Evolutionary conservation across 2,888 invertebrate genomes (phyloP), one percentile per base, ranked within the genome.

Genomic region (Trichogramma evanescens): DNA sequence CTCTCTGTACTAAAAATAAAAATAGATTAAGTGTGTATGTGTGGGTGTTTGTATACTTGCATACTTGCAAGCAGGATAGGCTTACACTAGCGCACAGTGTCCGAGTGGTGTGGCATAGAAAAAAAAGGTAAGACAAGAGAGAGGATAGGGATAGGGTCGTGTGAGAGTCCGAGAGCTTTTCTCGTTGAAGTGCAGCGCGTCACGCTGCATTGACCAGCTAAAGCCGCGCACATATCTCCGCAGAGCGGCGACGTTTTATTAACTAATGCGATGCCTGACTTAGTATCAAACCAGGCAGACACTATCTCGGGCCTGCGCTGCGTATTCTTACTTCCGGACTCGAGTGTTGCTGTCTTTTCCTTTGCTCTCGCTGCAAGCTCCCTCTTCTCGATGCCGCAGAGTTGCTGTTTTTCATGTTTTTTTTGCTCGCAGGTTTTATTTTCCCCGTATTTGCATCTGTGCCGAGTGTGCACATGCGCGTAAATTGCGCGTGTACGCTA

Each of bases 201-300:
- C 67, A 70, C 69, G 68, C 67, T 70, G 69, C 69, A 70, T 68
- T 68, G 64, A 64, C 63, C 68, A 66, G 67, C 66, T 66, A 70
- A 68, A 67, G 62, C 55, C 64, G 64, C 54, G 59, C 59, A 7
- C 52, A 43, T 59, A 67, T 65, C 69, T 66, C 67, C 68, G 65
- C 26, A 26, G 26, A 26, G 39, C 6, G 38, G 50, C 26, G 50
- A 10, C 13, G 68, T 73, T 73, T 74, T 71, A 74, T 73, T 71
- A 72, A 68, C 72, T 70, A 71, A 71, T 70, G 70, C 72, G 69
- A 75, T 74, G 76, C 75, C 74, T 75, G 76, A 74, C 75, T 77
- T 76, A 73, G 73, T 74, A 75, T 72, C 72, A 73, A 76, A 70
- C 72, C 74, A 75, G 72, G 76, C 73, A 75, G 73, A 75, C 72